phyloP scores from a whole-genome alignment of 2,113 vertebrate genomes.

The Dryoscopus gambensis region DNA sequence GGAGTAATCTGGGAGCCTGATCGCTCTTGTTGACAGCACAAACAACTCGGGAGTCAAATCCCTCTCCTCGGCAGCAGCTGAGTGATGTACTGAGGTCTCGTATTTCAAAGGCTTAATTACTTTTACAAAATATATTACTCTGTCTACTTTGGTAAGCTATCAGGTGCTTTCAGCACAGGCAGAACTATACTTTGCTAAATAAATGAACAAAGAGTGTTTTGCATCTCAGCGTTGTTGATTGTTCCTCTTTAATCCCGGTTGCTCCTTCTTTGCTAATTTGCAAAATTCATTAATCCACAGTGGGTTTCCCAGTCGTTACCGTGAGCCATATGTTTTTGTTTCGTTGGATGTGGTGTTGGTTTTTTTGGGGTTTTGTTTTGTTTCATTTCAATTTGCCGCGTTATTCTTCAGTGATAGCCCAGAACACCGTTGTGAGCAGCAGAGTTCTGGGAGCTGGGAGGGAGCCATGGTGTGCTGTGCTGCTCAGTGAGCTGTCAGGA shows the following conservation, averaged over 20 bases:
- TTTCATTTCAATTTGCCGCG: background rate
- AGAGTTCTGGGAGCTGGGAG: constrained; percentile 17
- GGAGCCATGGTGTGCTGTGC: constrained; percentile 1
- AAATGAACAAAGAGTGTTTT: constrained; percentile 33
- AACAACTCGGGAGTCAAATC: constrained; percentile 24
- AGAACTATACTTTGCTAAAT: background rate
- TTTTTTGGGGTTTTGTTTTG: background rate
- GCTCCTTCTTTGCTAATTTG: constrained; percentile 38
- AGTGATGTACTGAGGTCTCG: constrained; percentile 12
- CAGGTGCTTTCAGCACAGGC: background rate
- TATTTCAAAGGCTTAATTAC: constrained; percentile 62
- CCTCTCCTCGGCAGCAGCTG: constrained; percentile 3
- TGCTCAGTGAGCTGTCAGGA: constrained; percentile 17
- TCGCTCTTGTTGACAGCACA: constrained; percentile 18
- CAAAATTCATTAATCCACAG: constrained; percentile 32
- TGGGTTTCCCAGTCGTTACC: constrained; percentile 19
- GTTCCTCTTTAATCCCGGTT: constrained; percentile 22
- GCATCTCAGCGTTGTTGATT: background rate
- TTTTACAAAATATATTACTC: constrained; percentile 51
- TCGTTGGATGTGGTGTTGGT: background rate
- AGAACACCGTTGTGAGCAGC: background rate
- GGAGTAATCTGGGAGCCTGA: background rate
- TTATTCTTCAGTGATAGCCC: background rate
- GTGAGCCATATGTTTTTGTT: background rate
- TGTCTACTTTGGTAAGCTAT: background rate